Conservation (phyloP, 2,113 vertebrate species). For the Strigops habroptila region DNA sequence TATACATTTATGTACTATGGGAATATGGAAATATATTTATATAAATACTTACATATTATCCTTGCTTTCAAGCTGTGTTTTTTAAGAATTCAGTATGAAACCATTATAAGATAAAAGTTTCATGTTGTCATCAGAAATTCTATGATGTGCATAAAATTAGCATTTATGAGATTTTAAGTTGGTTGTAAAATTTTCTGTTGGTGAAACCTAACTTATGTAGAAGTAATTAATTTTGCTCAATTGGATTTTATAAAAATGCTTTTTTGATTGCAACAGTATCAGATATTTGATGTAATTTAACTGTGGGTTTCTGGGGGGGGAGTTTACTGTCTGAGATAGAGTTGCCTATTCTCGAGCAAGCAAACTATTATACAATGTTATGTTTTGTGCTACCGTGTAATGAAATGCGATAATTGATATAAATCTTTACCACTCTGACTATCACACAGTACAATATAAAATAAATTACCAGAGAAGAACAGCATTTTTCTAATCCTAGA, state of each 20-base stretch:
- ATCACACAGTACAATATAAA: constrained; percentile 44
- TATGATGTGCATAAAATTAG: not conserved
- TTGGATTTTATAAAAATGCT: constrained; percentile 24
- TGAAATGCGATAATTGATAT: constrained; percentile 58
- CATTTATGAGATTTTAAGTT: not conserved
- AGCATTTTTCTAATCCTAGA: constrained; percentile 47
- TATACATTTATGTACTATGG: not conserved
- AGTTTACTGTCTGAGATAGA: constrained; percentile 17
- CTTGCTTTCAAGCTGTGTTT: not conserved
- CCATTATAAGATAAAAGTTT: not conserved
- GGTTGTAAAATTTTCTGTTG: not conserved
- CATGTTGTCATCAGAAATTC: constrained; percentile 13
- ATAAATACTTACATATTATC: not conserved
- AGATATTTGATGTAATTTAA: constrained; percentile 31
- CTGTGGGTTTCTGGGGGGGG: not conserved
- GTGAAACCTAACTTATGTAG: not conserved
- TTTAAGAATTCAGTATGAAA: not conserved
- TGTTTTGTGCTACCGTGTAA: constrained; percentile 43
- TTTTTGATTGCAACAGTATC: not conserved
- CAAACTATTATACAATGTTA: not conserved
- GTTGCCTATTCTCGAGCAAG: not conserved
- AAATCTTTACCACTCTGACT: constrained; percentile 30
- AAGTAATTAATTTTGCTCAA: constrained; percentile 46
- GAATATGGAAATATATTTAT: not conserved
- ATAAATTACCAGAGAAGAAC: constrained; percentile 54